phyloP scores from a whole-genome alignment of 2,113 vertebrate genomes.

The Eulemur rufifrons region DNA sequence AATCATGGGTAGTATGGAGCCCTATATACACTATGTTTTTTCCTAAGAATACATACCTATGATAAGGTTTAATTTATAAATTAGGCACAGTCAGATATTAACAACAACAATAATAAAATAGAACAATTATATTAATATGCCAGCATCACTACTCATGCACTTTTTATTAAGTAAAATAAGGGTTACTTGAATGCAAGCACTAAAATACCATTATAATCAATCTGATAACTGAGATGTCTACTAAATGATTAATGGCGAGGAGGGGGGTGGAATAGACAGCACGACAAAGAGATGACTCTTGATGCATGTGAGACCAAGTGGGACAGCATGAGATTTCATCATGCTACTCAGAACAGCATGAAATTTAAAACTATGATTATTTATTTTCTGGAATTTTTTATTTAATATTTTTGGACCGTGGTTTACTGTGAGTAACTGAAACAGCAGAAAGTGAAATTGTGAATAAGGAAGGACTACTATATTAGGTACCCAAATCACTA shows the following conservation, averaged over 20 bases:
- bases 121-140: background rate
- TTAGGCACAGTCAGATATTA: background rate
- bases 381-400: background rate
- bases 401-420: background rate
- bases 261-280: background rate
- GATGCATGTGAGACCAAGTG: background rate
- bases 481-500: background rate
- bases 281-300: background rate
- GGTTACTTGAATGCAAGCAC: background rate
- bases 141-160: background rate
- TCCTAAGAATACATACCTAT: background rate
- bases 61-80: background rate
- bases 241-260: background rate
- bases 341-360: background rate
- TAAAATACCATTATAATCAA: background rate
- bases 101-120: background rate
- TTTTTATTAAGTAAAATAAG: background rate
- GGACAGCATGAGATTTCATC: background rate
- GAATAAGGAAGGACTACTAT: background rate
- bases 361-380: background rate
- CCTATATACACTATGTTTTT: background rate
- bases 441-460: background rate
- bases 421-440: background rate
- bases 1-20: background rate
- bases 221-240: background rate